Base-by-base conservation (phyloP, 1,140 invertebrate species). In the Catajapyx aquilonaris region DNA sequence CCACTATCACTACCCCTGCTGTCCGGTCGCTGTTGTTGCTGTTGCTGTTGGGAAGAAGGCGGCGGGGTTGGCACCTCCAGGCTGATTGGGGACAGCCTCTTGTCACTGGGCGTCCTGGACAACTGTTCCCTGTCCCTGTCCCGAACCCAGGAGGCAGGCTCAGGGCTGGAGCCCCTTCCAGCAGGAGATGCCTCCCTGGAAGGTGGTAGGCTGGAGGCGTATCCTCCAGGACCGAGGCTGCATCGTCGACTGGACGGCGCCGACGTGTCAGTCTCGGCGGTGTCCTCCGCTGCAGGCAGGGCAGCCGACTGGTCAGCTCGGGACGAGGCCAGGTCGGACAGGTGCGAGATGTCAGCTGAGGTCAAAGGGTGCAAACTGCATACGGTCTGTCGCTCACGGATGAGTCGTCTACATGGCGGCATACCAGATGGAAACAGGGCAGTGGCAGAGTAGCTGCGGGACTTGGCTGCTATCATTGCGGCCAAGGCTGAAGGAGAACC, bases 341-440 rank as follows among this genome's bases (percentile, higher is more conserved):
- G 34, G 22, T 47, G 46, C 7, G 40, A 43, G 28, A 53, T 40
- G 39, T 48, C 45, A 7, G 49, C 44, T 3, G 44, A 42, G 4
- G 47, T 45, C 19, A 53, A 31, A 13, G 52, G 50, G 33, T 53
- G 45, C 9, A 55, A 45, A 46, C 51, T 56, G 32, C 53, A 53
- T 10, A 54, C 44, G 2, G 52, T 55, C 25, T 54, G 52, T 25
- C 53, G 37, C 25, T 52, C 51, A 19, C 45, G 35, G 17, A 33
- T 39, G 13, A 39, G 38, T 10, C 37, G 36, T 7, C 44, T 21
- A 9, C 38, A 31, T 13, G 31, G 33, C n/a, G 7, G 23, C 13
- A 7, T 13, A 13, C 7, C 23, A 7, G 23, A 28, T 9, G 23
- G 23, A 28, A 41, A 46, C 38, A 48, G 40, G 34, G 46, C 44